Conservation (phyloP, 2,113 vertebrate species). For the Xiphophorus couchianus region DNA sequence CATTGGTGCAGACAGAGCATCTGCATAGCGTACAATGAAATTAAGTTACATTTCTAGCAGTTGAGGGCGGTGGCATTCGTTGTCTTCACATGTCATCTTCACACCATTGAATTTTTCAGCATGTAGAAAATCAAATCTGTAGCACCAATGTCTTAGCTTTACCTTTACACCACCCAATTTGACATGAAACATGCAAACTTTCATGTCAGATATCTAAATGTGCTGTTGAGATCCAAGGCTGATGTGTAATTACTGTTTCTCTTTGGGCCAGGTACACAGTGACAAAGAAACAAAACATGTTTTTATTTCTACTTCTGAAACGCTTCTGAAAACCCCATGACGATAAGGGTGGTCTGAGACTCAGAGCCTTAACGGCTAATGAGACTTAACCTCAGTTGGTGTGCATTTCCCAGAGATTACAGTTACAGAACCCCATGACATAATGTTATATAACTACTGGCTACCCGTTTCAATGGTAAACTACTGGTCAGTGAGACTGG, state of each 20-base stretch:
- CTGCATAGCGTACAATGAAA: no score
- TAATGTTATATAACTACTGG: not conserved
- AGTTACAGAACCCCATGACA: not conserved
- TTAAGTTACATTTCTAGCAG: no score
- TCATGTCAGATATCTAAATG: no score
- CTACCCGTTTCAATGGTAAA: not conserved
- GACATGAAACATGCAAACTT: no score
- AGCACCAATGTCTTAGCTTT: no score
- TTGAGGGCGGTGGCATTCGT: no score
- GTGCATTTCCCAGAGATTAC: not conserved
- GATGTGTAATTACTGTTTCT: not conserved
- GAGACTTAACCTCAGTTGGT: not conserved
- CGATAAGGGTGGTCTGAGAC: not conserved
- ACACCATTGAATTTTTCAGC: no score
- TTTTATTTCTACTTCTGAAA: not conserved
- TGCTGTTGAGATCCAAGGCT: not conserved
- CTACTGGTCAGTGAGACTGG: not conserved
- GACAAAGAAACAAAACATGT: conserved; percentile 3
- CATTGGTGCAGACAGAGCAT: no score
- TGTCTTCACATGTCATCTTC: no score
- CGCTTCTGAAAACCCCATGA: not conserved
- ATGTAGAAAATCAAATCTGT: no score
- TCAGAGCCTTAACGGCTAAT: not conserved
- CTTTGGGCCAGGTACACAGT: not conserved
- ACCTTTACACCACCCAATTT: no score